Conservation (phyloP, 2,113 vertebrate genomes). For the Scophthalmus maximus region DNA sequence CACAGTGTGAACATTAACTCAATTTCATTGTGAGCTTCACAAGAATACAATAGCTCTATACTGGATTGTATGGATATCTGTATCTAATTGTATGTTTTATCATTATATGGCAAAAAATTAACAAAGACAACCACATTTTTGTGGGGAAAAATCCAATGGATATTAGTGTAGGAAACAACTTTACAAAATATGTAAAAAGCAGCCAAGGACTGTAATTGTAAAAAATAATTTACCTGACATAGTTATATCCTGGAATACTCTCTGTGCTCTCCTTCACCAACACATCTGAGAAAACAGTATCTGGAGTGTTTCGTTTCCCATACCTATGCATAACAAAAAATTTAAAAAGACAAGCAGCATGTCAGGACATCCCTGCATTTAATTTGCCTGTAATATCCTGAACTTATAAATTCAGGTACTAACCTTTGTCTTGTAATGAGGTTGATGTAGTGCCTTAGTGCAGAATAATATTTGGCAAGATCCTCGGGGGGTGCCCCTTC, state of each 20-base stretch:
- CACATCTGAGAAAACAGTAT: conserved; percentile 90
- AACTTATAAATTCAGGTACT: conserved; percentile 15
- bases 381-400: not conserved
- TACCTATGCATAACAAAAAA: conserved; percentile 85
- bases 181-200: not conserved
- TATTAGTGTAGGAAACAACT: not conserved
- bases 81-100: not conserved
- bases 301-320: conserved; percentile 92
- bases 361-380: not conserved
- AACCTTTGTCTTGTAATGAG: conserved; percentile 98
- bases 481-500: conserved; percentile 93
- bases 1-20: too few relatives aligned
- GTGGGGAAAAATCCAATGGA: not conserved
- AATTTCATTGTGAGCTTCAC: not conserved
- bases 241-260: conserved; percentile 83
- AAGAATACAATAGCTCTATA: not conserved
- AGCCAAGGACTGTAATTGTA: not conserved
- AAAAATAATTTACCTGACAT: conserved; percentile 46
- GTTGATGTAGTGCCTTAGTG: conserved; percentile 97
- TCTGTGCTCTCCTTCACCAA: conserved; percentile 88
- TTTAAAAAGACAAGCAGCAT: not conserved
- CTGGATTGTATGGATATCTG: not conserved
- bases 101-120: conserved; percentile 3
- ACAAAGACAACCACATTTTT: not conserved
- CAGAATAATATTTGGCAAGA: conserved; percentile 94